Evolutionary conservation across 2,797 vertebrate genomes (phyloP).

Genomic region (Gymnodraco acuticeps): DNA sequence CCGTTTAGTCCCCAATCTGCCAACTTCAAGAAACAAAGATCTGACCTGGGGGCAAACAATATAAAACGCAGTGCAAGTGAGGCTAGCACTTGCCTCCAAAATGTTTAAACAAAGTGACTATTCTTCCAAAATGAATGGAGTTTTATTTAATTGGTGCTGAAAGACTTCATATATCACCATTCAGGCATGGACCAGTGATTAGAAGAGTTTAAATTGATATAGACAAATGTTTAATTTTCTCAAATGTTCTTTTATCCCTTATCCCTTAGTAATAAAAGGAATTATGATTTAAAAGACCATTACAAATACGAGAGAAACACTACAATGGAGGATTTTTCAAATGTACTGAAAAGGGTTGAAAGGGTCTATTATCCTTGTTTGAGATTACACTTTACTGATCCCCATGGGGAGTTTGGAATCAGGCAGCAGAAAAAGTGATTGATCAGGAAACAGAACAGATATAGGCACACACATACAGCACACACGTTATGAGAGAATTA

Average conservation of each 20-base stretch:
- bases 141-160: conserved; percentile 17
- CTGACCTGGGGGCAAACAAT: conserved; percentile 16
- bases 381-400: conserved; percentile 6
- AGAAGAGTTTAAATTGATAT: conserved; percentile 23
- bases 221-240: conserved; percentile 7
- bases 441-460: not conserved
- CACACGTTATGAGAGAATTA: not conserved
- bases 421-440: conserved; percentile 15
- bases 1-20: conserved; percentile 20
- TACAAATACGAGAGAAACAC: not conserved
- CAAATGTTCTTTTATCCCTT: not conserved
- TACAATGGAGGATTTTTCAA: not conserved
- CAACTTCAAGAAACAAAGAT: conserved; percentile 22
- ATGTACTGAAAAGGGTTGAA: conserved; percentile 14
- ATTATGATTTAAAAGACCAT: conserved; percentile 17
- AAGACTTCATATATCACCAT: conserved; percentile 3
- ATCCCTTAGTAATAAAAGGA: not conserved
- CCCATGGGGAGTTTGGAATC: conserved; percentile 1
- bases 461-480: not conserved
- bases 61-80: conserved; percentile 2
- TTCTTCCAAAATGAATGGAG: not conserved
- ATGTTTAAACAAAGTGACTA: not conserved
- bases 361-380: conserved; percentile 8
- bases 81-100: not conserved
- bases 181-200: not conserved